These are phyloP conservation scores for Natrix natrix DNA, from an alignment of 2,797 vertebrate genomes.

Conservation along the genomic window DNA sequence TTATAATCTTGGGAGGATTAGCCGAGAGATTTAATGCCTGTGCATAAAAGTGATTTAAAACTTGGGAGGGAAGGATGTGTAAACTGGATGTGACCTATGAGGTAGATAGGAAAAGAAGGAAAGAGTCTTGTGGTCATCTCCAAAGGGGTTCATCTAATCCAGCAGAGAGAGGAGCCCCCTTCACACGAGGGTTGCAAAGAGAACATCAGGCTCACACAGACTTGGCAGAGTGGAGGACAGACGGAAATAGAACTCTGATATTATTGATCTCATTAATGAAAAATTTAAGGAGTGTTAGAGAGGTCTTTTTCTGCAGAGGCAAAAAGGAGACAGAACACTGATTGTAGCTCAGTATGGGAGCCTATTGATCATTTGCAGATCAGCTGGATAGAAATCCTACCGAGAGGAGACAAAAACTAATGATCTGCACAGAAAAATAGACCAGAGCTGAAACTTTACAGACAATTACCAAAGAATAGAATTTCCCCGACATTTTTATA, in stretches of 20 bases:
- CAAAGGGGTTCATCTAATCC: slow-evolving; percentile 51
- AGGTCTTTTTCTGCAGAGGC: not conserved
- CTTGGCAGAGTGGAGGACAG: slow-evolving; percentile 39
- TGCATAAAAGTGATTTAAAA: slow-evolving; percentile 45
- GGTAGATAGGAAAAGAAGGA: slow-evolving; percentile 1
- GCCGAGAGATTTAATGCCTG: slow-evolving; percentile 52
- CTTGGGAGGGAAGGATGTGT: slow-evolving; percentile 41
- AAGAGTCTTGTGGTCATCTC: slow-evolving; percentile 33
- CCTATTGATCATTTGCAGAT: slow-evolving; percentile 45
- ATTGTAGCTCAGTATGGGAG: slow-evolving; percentile 37
- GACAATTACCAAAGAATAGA: slow-evolving; percentile 10
- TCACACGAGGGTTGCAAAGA: slow-evolving; percentile 35
- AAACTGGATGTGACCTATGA: slow-evolving; percentile 12
- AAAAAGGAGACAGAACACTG: slow-evolving; percentile 47
- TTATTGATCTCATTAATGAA: slow-evolving; percentile 63
- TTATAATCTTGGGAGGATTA: slow-evolving; percentile 56
- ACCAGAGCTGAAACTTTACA: slow-evolving; percentile 26
- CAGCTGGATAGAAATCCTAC: slow-evolving; percentile 46
- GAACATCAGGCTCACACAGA: slow-evolving; percentile 12
- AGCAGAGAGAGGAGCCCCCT: not conserved
- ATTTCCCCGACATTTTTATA: not conserved
- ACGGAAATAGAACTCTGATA: slow-evolving; percentile 47
- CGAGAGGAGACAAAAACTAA: not conserved
- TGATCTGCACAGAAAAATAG: slow-evolving; percentile 2
- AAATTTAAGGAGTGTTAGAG: slow-evolving; percentile 51